Conservation (phyloP, 1,140 invertebrate species). For the Rhynchophorus ferrugineus region DNA sequence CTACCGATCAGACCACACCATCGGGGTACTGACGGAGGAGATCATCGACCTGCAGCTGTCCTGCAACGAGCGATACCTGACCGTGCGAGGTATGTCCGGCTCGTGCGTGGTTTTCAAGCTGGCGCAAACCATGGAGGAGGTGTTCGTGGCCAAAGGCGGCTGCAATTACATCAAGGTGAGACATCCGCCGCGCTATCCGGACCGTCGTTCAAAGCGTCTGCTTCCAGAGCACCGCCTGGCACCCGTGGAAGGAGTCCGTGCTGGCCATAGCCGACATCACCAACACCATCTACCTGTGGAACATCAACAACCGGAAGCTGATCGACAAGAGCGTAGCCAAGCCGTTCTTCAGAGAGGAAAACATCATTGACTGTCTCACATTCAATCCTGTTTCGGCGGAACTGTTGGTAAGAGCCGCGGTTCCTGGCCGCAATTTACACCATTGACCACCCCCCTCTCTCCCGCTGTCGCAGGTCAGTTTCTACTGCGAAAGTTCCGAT, state of each 20-base stretch:
- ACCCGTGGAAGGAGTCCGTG: conserved; percentile 6
- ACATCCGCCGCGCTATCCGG: not conserved
- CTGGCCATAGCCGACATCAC: not conserved
- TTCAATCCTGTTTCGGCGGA: conserved; percentile 5
- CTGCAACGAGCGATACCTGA: conserved; percentile 1
- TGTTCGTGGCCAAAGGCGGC: too few relatives aligned
- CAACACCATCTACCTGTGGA: not conserved
- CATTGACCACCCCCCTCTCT: not conserved
- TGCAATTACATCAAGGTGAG: too few relatives aligned
- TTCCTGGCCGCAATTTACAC: not conserved
- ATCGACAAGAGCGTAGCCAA: not conserved
- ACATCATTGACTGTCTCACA: not conserved
- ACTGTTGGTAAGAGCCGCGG: conserved; percentile 5
- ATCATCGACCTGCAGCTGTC: conserved; percentile 2
- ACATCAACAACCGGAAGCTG: conserved; percentile 1
- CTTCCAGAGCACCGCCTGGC: conserved; percentile 2
- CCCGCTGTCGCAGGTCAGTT: conserved; percentile 6
- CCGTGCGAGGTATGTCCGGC: not conserved
- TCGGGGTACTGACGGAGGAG: not conserved
- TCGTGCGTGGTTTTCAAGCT: not conserved
- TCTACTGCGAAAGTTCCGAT: conserved; percentile 3
- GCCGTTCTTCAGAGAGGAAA: not conserved
- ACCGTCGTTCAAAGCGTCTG: not conserved
- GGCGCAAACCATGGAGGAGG: too few relatives aligned
- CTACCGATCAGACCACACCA: too few relatives aligned